Conservation (phyloP, 1,140 invertebrate genomes). For the Paraescarpia echinospica region DNA sequence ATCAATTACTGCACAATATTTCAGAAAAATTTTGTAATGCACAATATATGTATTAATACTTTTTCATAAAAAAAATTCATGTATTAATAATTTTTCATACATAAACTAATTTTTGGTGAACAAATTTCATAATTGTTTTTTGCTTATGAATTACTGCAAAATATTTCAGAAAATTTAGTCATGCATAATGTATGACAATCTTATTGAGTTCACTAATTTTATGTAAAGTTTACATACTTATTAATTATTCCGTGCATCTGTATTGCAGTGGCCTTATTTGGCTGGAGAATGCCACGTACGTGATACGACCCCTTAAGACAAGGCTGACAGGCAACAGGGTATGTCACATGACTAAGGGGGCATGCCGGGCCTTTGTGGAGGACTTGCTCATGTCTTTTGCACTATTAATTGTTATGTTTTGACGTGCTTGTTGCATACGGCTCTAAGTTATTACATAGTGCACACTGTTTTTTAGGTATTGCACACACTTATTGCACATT, state of each 20-base stretch:
- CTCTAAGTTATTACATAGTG: neutral
- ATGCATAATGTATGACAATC: neutral
- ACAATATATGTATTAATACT: no score
- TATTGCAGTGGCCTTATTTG: neutral
- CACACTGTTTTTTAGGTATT: neutral
- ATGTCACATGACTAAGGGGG: neutral
- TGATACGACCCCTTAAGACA: neutral
- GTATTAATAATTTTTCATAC: no score
- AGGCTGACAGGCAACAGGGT: neutral
- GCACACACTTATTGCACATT: neutral
- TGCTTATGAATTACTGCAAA: neutral
- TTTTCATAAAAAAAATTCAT: no score
- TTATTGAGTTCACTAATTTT: neutral
- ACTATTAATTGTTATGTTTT: neutral
- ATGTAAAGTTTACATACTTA: neutral
- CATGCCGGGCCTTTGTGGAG: neutral
- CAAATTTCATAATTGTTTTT: neutral
- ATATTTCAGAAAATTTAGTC: neutral
- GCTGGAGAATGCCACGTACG: neutral
- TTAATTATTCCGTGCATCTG: neutral
- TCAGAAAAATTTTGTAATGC: no score
- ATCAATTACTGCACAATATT: no score
- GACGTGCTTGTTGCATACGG: neutral
- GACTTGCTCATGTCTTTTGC: neutral
- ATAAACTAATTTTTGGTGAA: no score